Base-by-base conservation (phyloP, 2,797 vertebrate species). In the Poeciliopsis gracilis region DNA sequence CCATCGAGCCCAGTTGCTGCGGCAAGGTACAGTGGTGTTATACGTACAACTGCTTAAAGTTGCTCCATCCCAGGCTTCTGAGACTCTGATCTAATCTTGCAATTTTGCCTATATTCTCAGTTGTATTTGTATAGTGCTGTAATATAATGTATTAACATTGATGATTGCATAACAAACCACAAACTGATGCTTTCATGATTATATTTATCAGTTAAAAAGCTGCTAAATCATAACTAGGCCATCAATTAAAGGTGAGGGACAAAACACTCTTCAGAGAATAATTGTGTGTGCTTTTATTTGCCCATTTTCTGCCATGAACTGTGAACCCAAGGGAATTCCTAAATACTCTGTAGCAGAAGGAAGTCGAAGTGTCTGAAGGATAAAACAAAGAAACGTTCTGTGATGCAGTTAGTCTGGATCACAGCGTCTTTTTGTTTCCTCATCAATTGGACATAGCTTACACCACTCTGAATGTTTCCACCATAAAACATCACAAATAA, bases 1-100 rank as follows among this genome's bases (percentile, higher is more conserved):
- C 41, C 97, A 97, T 89, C 91, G 98, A 89, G 96, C 94, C 80
- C 98, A 98, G 79, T 96, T 99, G 33, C 94, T 97, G 77, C 96
- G 94, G 59, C 98, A 99, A 97, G 98, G 98, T 99, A 95, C 36
- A 77, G n/a, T 72, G 10, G 16, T 23, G 0, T 46, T 45, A 5
- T 15, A 28, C 45, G 9, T 8, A 33, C 18, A 38, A 6, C 30
- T 33, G 59, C 15, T 66, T 66, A 20, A 38, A 69, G 38, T 12
- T 23, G 36, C 36, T 67, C 63, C 23, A 13, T 36, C 18, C 33
- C 3, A 36, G 63, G 9, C 4, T 41, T 41, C 20, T 67, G 33
- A 9, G 9, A 66, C 11, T 36, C 59, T 66, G 61, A 23, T 38
- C 8, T 45, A 70, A 45, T 43, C 41, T 13, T 45, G 12, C 12